Base-by-base conservation (phyloP, 2,888 invertebrate genomes). In the Chironomus riparius region DNA sequence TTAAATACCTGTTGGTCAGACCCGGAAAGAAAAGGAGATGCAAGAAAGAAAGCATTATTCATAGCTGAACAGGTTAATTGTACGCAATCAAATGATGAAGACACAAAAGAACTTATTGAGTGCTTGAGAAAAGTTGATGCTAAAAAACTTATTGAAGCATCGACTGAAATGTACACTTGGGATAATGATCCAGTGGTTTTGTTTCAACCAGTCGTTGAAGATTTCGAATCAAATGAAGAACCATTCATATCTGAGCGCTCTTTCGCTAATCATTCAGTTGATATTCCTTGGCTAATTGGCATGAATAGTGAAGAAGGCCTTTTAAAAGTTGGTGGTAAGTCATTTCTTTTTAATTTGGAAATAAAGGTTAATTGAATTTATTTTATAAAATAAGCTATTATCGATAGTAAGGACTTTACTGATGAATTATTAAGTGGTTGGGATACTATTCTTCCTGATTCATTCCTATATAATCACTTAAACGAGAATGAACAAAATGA, bases 161-260 rank as follows among this genome's bases (percentile, higher is more conserved):
- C 92, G 80, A 88, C 86, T 78, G 82, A 85, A 65, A 90, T 91
- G 81, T 89, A 90, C 85, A 21, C 21, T 76, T 92, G 91, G 90
- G 91, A 91, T 80, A 89, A 88, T 78, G 91, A 92, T 82, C 91
- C 92, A 0, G 90, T 92, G 89, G 90, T 92, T 77, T 90, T 92
- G 0, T 93, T 93, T 81, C 90, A 90, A 79, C 92, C 93, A 0
- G 91, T 91, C 0, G 86, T 91, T 0, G 94, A 94, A 65, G 21
- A 21, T 24, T 65, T 65, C 21, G 24, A 24, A 3, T 21, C 12
- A 0, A 12, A 24, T 13, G 65, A 87, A 0, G 90, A 88, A 2
- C 91, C 92, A 0, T 92, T 94, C 81, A 80, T 94, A 5, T 88
- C 87, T 0, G 87, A 87, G 77, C 86, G 87, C 79, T 91, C 92